phyloP scores from a whole-genome alignment of 2,797 vertebrate genomes.

The Tapera naevia region DNA sequence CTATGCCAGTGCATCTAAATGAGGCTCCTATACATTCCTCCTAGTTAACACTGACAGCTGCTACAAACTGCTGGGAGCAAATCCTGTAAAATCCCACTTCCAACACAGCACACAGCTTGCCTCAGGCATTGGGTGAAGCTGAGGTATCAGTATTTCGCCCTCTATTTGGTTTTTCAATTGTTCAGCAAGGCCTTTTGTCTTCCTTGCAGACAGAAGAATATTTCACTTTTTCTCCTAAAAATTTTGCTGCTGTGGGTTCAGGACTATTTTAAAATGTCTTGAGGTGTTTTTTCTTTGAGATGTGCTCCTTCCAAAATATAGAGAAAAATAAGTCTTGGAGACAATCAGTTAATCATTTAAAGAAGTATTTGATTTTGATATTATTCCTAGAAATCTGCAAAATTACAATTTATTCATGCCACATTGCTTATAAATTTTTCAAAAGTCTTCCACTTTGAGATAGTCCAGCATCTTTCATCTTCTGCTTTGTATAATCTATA shows the following conservation, averaged over 20 bases:
- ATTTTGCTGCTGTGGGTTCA: not conserved
- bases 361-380: not conserved
- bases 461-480: not conserved
- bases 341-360: not conserved
- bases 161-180: not conserved
- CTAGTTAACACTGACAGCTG: not conserved
- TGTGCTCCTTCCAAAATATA: not conserved
- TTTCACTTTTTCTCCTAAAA: not conserved
- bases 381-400: not conserved
- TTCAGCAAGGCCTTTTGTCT: not conserved
- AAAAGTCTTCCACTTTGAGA: not conserved
- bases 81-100: not conserved
- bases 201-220: not conserved
- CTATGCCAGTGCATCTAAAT: not conserved
- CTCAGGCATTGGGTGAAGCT: not conserved
- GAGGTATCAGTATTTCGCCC: not conserved
- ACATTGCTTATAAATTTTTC: not conserved
- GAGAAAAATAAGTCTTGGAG: not conserved
- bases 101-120: fast-evolving
- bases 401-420: not conserved
- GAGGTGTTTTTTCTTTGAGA: not conserved
- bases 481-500: not conserved
- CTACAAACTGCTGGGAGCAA: not conserved
- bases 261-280: not conserved
- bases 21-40: not conserved